Evolutionary conservation across 2,113 vertebrate species (phyloP), one percentile per base, ranked within the genome.

Genomic region (Blennius ocellaris): DNA sequence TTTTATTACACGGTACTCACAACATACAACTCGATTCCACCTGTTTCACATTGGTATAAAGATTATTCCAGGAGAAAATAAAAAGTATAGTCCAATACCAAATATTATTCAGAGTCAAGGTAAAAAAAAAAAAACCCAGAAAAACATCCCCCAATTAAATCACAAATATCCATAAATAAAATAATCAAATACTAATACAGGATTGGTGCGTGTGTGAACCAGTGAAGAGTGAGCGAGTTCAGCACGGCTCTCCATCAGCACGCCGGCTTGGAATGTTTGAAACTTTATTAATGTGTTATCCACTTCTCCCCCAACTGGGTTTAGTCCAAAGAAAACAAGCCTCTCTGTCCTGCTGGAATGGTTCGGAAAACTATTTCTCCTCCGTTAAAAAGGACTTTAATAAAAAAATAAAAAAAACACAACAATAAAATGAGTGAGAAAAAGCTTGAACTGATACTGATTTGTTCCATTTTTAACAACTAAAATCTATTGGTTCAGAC

Each of bases 261-360:
- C 87, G 76, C 45, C 83, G 75, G 62, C 48, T 75, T 85, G 91
- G 87, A 93, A 92, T 92, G 91, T 91, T 83, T 7, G 80, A 89
- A 86, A 83, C 71, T 65, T 74, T 41, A 60, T 56, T 76, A 70
- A 56, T 69, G 69, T 65, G 75, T 65, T 43, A 52, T 72, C 47
- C 45, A 6, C 47, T 48, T 48, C 57, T 37, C 69, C 62, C 5
- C 56, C 5, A 10, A 16, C 38, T 6, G 15, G 52, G 64, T 73
- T 39, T 11, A 45, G 57, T 75, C 78, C 76, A 90, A 87, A 73
- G 57, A 83, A 79, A 90, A 88, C 65, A 84, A 71, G 9, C 54
- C 72, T 16, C n/a, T 59, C 68, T n/a, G n/a, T 85, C 75, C 79
- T 82, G 73, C 81, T 63, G 15, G 11, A 82, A 68, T 62, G 74